Conservation (phyloP, 1,140 invertebrate species). For the Aethina tumida region DNA sequence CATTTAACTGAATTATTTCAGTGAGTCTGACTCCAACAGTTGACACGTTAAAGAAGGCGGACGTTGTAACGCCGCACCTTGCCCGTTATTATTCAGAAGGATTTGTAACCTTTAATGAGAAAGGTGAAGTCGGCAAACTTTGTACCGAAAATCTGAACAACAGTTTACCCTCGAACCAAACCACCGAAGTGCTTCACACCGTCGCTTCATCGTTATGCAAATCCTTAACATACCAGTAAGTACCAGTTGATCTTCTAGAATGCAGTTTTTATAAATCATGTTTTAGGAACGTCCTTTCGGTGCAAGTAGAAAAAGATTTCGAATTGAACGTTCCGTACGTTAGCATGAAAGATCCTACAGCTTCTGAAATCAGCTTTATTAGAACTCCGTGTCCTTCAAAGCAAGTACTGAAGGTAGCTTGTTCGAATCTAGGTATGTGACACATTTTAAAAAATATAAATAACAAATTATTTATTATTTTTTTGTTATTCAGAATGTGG, state of each 20-base stretch:
- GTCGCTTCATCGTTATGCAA: constrained; percentile 69
- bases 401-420: constrained; percentile 69
- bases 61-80: constrained; percentile 51
- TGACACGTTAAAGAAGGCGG: constrained; percentile 43
- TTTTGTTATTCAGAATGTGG: constrained; percentile 57
- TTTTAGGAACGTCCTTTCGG: constrained; percentile 28
- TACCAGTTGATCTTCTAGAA: constrained; percentile 11
- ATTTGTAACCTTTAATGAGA: constrained; percentile 73
- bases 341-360: constrained; percentile 66
- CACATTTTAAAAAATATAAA: neutral
- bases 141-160: constrained; percentile 63
- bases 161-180: constrained; percentile 41
- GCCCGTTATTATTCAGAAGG: constrained; percentile 59
- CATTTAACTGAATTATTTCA: constrained; percentile 31
- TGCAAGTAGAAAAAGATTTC: constrained; percentile 30
- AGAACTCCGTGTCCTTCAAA: constrained; percentile 62
- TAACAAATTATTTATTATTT: constrained; percentile 1
- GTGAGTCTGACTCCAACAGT: constrained; percentile 65
- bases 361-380: constrained; percentile 70
- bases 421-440: constrained; percentile 60
- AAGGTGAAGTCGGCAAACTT: constrained; percentile 67
- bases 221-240: constrained; percentile 63
- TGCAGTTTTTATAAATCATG: too few species aligned
- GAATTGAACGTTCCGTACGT: constrained; percentile 48
- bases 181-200: constrained; percentile 46